Conservation (phyloP, 2,888 invertebrate species). For the Eupithecia inturbata region DNA sequence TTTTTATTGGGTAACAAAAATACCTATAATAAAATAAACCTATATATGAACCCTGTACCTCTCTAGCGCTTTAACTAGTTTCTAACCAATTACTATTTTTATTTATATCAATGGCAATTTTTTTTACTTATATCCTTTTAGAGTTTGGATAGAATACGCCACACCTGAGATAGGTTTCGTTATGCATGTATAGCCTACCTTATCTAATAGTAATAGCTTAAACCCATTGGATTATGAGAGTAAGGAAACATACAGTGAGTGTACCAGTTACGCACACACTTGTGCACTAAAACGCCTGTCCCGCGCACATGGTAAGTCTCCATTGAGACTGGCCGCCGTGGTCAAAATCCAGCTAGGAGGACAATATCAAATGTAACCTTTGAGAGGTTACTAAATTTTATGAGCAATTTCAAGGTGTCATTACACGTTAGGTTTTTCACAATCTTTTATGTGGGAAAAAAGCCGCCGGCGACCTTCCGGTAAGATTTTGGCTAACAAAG, state of each 20-base stretch:
- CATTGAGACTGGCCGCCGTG: background rate
- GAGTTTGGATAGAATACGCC: background rate
- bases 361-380: background rate
- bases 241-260: background rate
- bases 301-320: background rate
- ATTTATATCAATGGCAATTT: background rate
- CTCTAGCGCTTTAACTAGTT: background rate
- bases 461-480: background rate
- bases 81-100: background rate
- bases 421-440: background rate
- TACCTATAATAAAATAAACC: no score
- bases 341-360: background rate
- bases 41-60: background rate
- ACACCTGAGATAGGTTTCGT: background rate
- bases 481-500: background rate
- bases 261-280: background rate
- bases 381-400: background rate
- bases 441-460: background rate
- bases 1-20: background rate
- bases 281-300: background rate
- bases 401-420: background rate
- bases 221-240: background rate
- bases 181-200: no score
- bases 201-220: background rate
- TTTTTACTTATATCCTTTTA: background rate